Percentiles rank a stretch among this genome's conserved stretches.
Conservation (phyloP, 2,888 invertebrate species). For the Cephus rjabovi region DNA sequence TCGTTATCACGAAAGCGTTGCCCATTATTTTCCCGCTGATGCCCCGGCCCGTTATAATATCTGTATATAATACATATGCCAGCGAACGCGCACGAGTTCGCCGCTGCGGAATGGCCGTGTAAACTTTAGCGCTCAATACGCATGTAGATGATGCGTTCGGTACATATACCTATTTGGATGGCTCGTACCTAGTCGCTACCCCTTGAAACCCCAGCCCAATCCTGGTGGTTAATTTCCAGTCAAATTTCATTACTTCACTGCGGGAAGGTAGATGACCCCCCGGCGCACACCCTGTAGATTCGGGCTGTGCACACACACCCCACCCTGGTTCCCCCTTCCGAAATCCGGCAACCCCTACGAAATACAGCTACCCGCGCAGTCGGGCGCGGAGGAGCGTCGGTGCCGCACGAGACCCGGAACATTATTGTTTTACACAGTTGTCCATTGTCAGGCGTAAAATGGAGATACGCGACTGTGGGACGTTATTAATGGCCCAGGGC, state of each 20-base stretch:
- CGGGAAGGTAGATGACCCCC: slow-evolving; percentile 44
- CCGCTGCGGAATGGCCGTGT: slow-evolving; percentile 13
- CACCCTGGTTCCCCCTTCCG: not conserved
- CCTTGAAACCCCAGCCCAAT: slow-evolving; percentile 17
- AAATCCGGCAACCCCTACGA: not conserved
- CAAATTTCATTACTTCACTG: slow-evolving; percentile 65
- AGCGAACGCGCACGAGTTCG: slow-evolving; percentile 1
- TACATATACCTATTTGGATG: not conserved
- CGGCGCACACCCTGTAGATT: slow-evolving; percentile 8
- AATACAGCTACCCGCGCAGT: not conserved
- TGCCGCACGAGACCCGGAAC: slow-evolving; percentile 40
- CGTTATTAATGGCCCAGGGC: slow-evolving; percentile 51
- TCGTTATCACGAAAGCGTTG: slow-evolving; percentile 62
- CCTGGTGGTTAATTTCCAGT: slow-evolving; percentile 63
- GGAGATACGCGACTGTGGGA: slow-evolving; percentile 39
- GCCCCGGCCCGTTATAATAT: slow-evolving; percentile 27
- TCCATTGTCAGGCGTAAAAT: slow-evolving; percentile 56
- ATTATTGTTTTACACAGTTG: slow-evolving; percentile 62
- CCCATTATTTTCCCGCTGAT: slow-evolving; percentile 59
- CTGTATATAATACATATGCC: slow-evolving; percentile 7
- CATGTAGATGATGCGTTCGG: not conserved
- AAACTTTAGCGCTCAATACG: slow-evolving; percentile 21
- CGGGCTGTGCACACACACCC: not conserved
- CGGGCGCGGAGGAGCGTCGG: not conserved
- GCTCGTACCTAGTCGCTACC: not conserved